These are phyloP conservation scores for Alligator mississippiensis DNA, from an alignment of 2,113 vertebrate species.

Conservation along the genomic window DNA sequence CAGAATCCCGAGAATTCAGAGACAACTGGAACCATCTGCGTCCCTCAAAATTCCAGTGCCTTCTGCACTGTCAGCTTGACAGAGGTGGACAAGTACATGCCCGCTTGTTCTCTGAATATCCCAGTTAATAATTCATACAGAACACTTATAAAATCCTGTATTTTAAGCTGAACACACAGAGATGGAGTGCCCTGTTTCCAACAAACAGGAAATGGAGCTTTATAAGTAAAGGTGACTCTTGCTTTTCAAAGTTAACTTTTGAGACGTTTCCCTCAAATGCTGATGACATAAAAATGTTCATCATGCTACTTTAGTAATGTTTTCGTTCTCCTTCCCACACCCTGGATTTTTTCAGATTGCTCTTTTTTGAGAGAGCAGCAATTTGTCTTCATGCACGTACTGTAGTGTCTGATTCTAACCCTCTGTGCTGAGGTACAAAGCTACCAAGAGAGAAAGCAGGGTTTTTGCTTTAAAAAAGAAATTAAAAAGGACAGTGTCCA, in stretches of 20 bases:
- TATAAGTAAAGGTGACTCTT: not conserved
- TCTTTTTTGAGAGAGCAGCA: slow-evolving; percentile 10
- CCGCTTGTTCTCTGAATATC: not conserved
- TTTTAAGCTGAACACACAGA: not conserved
- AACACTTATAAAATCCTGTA: not conserved
- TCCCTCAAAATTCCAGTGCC: fast-evolving
- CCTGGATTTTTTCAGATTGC: not conserved
- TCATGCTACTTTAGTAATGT: not conserved
- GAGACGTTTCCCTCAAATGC: not conserved
- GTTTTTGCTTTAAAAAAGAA: slow-evolving; percentile 64
- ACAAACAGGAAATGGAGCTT: not conserved
- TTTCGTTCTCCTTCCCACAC: not conserved
- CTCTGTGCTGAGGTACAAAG: not conserved
- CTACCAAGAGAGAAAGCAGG: slow-evolving; percentile 12
- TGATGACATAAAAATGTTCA: not conserved
- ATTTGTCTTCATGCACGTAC: not conserved
- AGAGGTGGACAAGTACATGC: slow-evolving; percentile 1
- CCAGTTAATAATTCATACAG: slow-evolving; percentile 3
- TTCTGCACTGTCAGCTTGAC: not conserved
- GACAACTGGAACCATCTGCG: slow-evolving; percentile 28
- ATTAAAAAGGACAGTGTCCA: slow-evolving; percentile 29
- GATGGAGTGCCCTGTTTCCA: not conserved
- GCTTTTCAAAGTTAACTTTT: slow-evolving; percentile 9
- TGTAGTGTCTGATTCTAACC: slow-evolving; percentile 38
- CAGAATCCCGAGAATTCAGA: slow-evolving; percentile 5